phyloP scores from a whole-genome alignment of 2,797 vertebrate genomes.

The Gymnoscopelus braueri region DNA sequence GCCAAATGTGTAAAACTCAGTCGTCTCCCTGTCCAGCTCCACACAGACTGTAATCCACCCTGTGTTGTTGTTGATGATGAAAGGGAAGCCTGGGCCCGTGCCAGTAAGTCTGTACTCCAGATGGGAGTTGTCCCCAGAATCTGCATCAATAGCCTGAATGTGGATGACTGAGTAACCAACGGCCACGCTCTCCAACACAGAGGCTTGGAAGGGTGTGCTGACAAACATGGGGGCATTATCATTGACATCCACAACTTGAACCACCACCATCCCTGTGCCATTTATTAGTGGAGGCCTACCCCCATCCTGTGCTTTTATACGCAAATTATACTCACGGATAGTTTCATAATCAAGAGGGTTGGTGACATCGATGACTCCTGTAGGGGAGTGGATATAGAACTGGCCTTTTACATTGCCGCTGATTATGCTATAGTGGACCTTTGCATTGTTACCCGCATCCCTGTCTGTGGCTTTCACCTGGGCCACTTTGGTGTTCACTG shows the following conservation, averaged over 20 bases:
- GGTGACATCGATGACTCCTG: constrained; percentile 85
- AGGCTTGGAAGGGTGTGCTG: constrained; percentile 90
- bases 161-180: constrained; percentile 87
- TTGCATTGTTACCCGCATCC: constrained; percentile 86
- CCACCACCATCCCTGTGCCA: constrained; percentile 85
- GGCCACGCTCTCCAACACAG: constrained; percentile 86
- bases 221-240: constrained; percentile 91
- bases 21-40: constrained; percentile 86
- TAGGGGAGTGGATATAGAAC: constrained; percentile 89
- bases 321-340: constrained; percentile 85
- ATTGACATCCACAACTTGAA: constrained; percentile 88
- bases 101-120: constrained; percentile 86
- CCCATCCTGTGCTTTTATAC: constrained; percentile 89
- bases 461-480: constrained; percentile 86
- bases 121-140: constrained; percentile 86
- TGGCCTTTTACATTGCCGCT: constrained; percentile 89
- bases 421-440: constrained; percentile 89
- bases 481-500: constrained; percentile 81
- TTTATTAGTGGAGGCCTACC: constrained; percentile 89
- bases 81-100: constrained; percentile 79
- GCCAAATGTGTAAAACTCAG: constrained; percentile 86
- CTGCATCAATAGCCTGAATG: constrained; percentile 89
- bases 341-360: constrained; percentile 88
- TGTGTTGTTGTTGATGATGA: constrained; percentile 88
- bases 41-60: constrained; percentile 87